phyloP scores from a whole-genome alignment of 1,140 invertebrate species.

The Drosophila parabipectinata region DNA sequence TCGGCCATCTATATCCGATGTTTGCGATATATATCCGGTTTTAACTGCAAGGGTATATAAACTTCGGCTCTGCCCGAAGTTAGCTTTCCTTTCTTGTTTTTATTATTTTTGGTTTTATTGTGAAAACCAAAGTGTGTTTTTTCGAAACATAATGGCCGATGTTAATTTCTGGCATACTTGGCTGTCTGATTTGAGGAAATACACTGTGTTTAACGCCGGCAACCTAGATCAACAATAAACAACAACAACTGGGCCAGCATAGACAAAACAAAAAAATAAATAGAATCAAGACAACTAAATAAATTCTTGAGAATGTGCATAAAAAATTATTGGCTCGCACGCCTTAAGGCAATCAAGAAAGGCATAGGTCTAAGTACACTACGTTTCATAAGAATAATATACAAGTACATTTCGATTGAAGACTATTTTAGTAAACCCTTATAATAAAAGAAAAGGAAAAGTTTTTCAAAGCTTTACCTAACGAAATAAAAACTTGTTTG shows the following conservation, averaged over 20 bases:
- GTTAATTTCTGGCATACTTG: conserved; percentile 11
- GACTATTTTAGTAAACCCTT: too few relatives aligned
- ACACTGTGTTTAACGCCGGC: conserved; percentile 55
- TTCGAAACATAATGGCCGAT: conserved; percentile 6
- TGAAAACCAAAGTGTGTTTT: not conserved
- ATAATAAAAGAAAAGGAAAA: not conserved
- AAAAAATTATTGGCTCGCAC: conserved; percentile 61
- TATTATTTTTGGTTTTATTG: not conserved
- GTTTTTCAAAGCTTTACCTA: too few relatives aligned
- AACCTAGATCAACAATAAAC: conserved; percentile 43
- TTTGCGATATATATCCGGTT: too few relatives aligned
- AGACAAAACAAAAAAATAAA: conserved; percentile 11
- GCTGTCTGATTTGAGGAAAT: conserved; percentile 10
- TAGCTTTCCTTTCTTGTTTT: too few relatives aligned
- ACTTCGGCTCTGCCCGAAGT: too few relatives aligned
- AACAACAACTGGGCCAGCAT: conserved; percentile 20
- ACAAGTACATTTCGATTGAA: too few relatives aligned
- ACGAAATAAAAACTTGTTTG: not conserved
- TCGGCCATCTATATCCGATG: too few relatives aligned
- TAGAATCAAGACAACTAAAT: conserved; percentile 46
- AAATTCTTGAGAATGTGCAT: conserved; percentile 54
- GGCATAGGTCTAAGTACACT: conserved; percentile 5
- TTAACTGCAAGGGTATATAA: too few relatives aligned
- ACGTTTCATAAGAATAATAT: not conserved
- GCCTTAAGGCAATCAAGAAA: conserved; percentile 50